Percentiles rank a stretch among this genome's conserved stretches.
These are phyloP conservation scores for Trichogramma evanescens DNA, from an alignment of 2,888 invertebrate genomes.

Conservation along the genomic window DNA sequence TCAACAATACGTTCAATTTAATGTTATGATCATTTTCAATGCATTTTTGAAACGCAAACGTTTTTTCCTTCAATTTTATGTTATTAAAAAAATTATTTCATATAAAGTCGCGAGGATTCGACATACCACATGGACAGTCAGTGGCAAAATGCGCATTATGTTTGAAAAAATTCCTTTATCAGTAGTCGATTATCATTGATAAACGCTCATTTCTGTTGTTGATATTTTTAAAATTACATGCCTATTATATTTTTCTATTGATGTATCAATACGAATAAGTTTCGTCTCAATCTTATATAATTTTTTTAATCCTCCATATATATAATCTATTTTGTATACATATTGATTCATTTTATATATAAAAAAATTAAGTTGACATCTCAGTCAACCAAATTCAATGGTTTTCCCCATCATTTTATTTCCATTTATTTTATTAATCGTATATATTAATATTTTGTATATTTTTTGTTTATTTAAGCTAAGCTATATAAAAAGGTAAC, in stretches of 20 bases:
- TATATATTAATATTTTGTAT: too few relatives aligned
- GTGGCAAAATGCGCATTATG: too few relatives aligned
- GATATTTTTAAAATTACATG: constrained; percentile 1
- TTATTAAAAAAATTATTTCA: too few relatives aligned
- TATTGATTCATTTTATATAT: constrained; percentile 24
- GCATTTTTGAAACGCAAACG: too few relatives aligned
- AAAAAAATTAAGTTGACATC: constrained; percentile 41
- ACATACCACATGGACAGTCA: too few relatives aligned
- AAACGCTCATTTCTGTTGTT: constrained; percentile 1
- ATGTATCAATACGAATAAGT: too few relatives aligned
- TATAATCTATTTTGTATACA: neutral
- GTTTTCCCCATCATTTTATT: constrained; percentile 15
- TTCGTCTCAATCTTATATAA: neutral
- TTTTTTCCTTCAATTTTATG: too few relatives aligned
- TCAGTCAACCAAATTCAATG: constrained; percentile 39
- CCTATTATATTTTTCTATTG: too few relatives aligned
- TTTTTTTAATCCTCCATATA: constrained; percentile 14
- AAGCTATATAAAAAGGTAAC: constrained; percentile 44
- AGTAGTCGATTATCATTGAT: neutral
- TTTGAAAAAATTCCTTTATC: neutral
- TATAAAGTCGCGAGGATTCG: too few relatives aligned
- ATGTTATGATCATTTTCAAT: too few relatives aligned
- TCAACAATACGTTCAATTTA: too few relatives aligned
- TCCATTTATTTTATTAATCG: too few relatives aligned
- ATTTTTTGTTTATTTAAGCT: constrained; percentile 28